Evolutionary conservation across 2,888 invertebrate species (phyloP).

Genomic region (Protonemura montana): DNA sequence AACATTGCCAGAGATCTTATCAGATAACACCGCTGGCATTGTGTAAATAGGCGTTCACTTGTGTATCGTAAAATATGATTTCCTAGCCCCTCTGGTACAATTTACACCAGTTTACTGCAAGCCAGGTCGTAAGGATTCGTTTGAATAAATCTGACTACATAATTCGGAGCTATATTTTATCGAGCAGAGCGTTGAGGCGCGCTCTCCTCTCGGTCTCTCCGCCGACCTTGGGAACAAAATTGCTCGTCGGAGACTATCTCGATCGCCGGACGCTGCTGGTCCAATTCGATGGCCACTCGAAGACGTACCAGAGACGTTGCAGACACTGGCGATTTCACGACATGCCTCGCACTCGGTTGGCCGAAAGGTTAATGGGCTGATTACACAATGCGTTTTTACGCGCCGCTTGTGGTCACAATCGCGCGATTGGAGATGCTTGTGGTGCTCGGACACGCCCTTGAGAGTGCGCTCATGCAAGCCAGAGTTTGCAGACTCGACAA

Average conservation of each 20-base stretch:
- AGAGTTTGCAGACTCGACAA: background rate
- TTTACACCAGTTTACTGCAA: background rate
- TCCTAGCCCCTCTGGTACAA: background rate
- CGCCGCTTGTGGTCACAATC: background rate
- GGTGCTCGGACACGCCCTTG: slow-evolving; percentile 9
- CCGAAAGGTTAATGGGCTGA: slow-evolving; percentile 27
- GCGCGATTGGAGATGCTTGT: background rate
- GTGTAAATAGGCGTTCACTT: background rate
- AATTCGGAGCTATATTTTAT: background rate
- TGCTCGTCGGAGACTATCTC: background rate
- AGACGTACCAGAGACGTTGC: background rate
- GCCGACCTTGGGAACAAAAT: background rate
- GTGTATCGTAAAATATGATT: background rate
- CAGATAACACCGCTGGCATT: background rate
- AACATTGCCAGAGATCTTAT: background rate
- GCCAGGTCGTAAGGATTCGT: background rate
- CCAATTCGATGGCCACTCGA: no score
- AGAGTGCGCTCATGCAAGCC: background rate
- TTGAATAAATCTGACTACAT: background rate
- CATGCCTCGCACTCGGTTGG: background rate
- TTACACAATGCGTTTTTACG: slow-evolving; percentile 14
- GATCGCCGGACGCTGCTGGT: background rate
- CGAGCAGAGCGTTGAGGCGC: background rate
- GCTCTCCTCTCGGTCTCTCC: no score
- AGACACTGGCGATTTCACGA: background rate